Evolutionary conservation across 2,797 vertebrate species (phyloP).

Genomic region (Oreochromis grahami): DNA sequence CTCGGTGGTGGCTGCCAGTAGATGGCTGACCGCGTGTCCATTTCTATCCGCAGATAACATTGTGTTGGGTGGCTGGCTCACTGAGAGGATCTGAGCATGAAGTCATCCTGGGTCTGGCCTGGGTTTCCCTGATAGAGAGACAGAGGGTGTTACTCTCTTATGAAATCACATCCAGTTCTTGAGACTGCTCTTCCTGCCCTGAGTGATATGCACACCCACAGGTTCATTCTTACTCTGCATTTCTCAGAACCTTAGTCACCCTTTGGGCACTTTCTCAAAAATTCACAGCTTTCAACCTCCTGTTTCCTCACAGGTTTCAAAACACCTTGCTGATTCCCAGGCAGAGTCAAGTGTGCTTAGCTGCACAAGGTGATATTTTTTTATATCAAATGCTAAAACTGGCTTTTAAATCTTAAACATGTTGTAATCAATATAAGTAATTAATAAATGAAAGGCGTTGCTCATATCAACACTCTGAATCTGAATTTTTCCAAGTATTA

Average conservation of each 20-base stretch:
- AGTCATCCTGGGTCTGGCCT: conserved; percentile 42
- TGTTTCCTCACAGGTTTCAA: background rate
- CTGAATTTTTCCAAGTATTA: background rate
- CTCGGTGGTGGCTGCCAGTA: conserved; percentile 6
- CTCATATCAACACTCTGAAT: background rate
- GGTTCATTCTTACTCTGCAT: background rate
- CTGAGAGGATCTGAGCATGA: conserved; percentile 41
- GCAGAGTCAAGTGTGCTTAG: background rate
- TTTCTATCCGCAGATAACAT: conserved; percentile 72
- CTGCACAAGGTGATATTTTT: background rate
- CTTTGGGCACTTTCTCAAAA: background rate
- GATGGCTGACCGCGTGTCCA: conserved; percentile 44
- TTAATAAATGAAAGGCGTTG: background rate
- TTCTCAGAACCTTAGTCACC: conserved; percentile 30
- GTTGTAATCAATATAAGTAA: background rate
- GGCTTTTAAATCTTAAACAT: background rate
- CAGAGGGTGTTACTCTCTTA: conserved; percentile 42
- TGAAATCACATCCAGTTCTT: conserved; percentile 37
- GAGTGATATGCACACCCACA: background rate
- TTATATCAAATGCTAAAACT: background rate
- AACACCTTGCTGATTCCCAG: background rate
- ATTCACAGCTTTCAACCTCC: conserved; percentile 10
- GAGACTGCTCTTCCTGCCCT: conserved; percentile 40
- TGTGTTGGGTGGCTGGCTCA: conserved; percentile 55
- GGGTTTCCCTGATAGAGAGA: conserved; percentile 48